phyloP scores from a whole-genome alignment of 2,888 invertebrate genomes.

The Amphipyra berbera region DNA sequence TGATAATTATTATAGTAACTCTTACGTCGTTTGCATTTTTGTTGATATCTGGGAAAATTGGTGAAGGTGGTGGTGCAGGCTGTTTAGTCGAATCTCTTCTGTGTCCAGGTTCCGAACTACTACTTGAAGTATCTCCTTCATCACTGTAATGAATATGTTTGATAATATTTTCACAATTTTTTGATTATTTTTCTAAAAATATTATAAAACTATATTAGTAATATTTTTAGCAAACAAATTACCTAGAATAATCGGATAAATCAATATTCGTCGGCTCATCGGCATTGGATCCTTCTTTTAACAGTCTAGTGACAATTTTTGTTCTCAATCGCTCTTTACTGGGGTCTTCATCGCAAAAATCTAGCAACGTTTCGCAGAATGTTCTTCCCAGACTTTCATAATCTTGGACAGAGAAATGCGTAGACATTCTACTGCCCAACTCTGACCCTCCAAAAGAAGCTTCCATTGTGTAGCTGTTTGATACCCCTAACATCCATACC shows the following conservation, averaged over 20 bases:
- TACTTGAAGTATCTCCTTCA: slow-evolving; percentile 94
- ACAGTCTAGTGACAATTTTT: slow-evolving; percentile 94
- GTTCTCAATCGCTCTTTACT: slow-evolving; percentile 94
- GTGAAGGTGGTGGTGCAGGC: slow-evolving; percentile 93
- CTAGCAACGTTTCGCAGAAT: slow-evolving; percentile 97
- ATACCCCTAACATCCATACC: slow-evolving; percentile 98
- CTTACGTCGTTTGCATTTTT: slow-evolving; percentile 73
- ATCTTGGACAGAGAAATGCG: slow-evolving; percentile 94
- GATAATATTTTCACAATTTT: not conserved
- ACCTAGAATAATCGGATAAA: slow-evolving; percentile 97
- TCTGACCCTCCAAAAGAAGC: slow-evolving; percentile 98
- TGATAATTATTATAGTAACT: not conserved
- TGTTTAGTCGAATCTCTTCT: slow-evolving; percentile 87
- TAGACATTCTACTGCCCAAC: slow-evolving; percentile 94
- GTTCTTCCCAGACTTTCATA: slow-evolving; percentile 94
- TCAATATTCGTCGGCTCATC: slow-evolving; percentile 96
- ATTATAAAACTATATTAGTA: not conserved
- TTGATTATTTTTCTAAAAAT: no score
- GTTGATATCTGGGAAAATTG: slow-evolving; percentile 88
- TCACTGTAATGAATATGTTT: slow-evolving; percentile 87
- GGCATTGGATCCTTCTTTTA: slow-evolving; percentile 96
- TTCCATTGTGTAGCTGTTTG: slow-evolving; percentile 98
- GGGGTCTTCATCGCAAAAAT: slow-evolving; percentile 96
- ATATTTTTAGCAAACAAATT: not conserved
- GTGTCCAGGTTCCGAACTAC: slow-evolving; percentile 92